These are phyloP conservation scores for Cyprinodon tularosa DNA, from an alignment of 2,113 vertebrate species.

Conservation along the genomic window DNA sequence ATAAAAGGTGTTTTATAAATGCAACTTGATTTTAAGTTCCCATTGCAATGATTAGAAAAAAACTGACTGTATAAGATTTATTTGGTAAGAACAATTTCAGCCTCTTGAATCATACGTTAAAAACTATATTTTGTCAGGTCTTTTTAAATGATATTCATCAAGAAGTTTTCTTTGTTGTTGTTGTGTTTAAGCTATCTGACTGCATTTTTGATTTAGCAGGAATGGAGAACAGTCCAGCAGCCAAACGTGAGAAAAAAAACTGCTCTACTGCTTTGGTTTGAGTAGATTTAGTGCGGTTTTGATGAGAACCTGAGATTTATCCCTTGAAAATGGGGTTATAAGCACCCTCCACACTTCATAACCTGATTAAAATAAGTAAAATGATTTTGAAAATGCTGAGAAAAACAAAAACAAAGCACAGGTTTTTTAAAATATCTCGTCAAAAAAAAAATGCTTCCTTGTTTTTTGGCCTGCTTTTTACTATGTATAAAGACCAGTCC, in stretches of 20 bases:
- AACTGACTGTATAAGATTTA: neutral
- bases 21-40: neutral
- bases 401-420: neutral
- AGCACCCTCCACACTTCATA: neutral
- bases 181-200: conserved; percentile 61
- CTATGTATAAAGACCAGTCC: no score
- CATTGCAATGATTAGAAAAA: no score
- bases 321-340: conserved; percentile 21
- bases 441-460: no score
- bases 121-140: neutral
- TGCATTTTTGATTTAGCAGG: conserved; percentile 68
- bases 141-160: conserved; percentile 2
- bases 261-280: conserved; percentile 37
- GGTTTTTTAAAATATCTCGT: neutral
- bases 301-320: conserved; percentile 8
- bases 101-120: neutral
- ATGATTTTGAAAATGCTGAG: neutral
- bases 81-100: neutral
- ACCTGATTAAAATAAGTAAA: neutral
- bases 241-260: conserved; percentile 70
- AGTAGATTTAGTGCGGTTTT: conserved; percentile 47
- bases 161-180: conserved; percentile 30
- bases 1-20: neutral
- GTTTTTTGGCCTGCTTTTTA: no score
- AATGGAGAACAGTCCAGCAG: conserved; percentile 41